These are phyloP conservation scores for Heliconius hermathena DNA, from an alignment of 1,140 invertebrate genomes.

Conservation along the genomic window DNA sequence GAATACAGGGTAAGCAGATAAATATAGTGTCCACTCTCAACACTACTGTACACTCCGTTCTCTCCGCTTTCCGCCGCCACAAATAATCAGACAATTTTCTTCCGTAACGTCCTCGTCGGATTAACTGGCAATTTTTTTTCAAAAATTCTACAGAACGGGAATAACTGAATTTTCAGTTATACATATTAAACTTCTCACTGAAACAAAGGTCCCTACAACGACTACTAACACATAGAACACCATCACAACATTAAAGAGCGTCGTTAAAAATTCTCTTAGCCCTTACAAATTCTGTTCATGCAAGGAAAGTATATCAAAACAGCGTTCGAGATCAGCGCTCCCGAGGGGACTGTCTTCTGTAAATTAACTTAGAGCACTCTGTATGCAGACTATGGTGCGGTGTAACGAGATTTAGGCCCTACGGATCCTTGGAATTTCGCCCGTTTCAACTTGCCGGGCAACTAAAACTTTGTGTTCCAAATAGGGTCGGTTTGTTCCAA, in stretches of 20 bases:
- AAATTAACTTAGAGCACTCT: constrained; percentile 77
- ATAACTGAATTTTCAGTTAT: no score
- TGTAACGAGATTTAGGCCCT: constrained; percentile 66
- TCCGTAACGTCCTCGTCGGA: no score
- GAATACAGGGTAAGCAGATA: not conserved
- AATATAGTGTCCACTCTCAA: no score
- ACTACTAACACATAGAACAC: no score
- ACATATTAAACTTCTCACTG: no score
- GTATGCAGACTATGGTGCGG: constrained; percentile 69
- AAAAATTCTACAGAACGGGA: no score
- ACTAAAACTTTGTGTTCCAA: not conserved
- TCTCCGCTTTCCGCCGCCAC: no score
- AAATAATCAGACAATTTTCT: no score
- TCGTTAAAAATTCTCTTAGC: constrained; percentile 21
- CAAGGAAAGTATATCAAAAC: constrained; percentile 59
- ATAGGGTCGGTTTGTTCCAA: constrained; percentile 14
- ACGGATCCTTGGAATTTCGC: constrained; percentile 36
- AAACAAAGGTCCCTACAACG: no score
- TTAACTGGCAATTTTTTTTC: no score
- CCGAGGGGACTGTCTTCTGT: constrained; percentile 56
- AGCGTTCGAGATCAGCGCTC: constrained; percentile 59
- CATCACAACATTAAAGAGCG: not conserved
- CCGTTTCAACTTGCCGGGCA: constrained; percentile 12
- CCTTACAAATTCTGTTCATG: constrained; percentile 58
- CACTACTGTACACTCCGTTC: no score